A percentile compares a stretch with the other conserved stretches of the same genome.
phyloP scores from a whole-genome alignment of 2,888 invertebrate genomes.

The Troilus luridus region DNA sequence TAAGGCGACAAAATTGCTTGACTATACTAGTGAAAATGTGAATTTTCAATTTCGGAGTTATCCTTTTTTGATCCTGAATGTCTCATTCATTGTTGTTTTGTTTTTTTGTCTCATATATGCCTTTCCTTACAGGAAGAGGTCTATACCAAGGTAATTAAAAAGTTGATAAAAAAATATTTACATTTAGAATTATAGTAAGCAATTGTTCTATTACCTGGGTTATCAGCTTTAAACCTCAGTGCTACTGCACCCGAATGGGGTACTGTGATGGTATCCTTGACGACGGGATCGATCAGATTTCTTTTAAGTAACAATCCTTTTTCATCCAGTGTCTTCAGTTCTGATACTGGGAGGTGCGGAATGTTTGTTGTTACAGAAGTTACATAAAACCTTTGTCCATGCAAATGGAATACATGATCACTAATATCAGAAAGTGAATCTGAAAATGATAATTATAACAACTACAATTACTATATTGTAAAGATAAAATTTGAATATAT shows the following conservation, averaged over 20 bases:
- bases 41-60: too few species aligned
- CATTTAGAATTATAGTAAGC: too few species aligned
- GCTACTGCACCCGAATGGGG: constrained; percentile 80
- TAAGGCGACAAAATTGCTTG: too few species aligned
- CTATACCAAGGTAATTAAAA: too few species aligned
- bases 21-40: too few species aligned
- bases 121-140: too few species aligned
- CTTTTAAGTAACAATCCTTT: constrained; percentile 73
- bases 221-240: constrained; percentile 81
- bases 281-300: constrained; percentile 75
- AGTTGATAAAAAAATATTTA: too few species aligned
- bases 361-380: constrained; percentile 75
- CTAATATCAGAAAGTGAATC: constrained; percentile 67
- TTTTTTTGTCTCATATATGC: too few species aligned
- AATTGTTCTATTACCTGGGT: constrained; percentile 75
- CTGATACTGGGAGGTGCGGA: constrained; percentile 71
- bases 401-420: constrained; percentile 81
- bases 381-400: constrained; percentile 81
- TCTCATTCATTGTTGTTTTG: too few species aligned
- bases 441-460: constrained; percentile 48
- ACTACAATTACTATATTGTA: not conserved
- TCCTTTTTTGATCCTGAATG: too few species aligned
- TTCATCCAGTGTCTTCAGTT: constrained; percentile 74
- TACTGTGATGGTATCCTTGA: constrained; percentile 82
- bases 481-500: too few species aligned